phyloP scores from a whole-genome alignment of 2,113 vertebrate genomes.

The Ondatra zibethicus region DNA sequence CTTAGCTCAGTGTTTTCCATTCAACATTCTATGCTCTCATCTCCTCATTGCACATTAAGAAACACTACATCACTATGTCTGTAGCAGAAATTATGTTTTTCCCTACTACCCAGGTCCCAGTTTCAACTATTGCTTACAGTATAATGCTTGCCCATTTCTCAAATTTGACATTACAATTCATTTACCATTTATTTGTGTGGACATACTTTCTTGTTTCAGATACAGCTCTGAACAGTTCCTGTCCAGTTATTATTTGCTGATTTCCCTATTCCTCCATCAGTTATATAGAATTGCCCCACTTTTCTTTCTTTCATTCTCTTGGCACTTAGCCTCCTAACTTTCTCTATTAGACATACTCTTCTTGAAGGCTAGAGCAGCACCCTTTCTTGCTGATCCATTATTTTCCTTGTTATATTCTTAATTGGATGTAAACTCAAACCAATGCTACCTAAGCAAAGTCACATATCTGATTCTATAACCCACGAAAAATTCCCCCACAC shows the following conservation, averaged over 20 bases:
- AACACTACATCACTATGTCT: not conserved
- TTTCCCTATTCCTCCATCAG: not conserved
- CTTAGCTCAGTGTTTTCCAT: not conserved
- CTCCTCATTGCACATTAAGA: not conserved
- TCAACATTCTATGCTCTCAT: not conserved
- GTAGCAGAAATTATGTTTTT: not conserved
- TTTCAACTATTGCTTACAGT: not conserved
- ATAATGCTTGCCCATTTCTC: not conserved
- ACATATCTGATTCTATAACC: not conserved
- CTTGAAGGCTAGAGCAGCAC: not conserved
- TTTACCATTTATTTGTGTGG: too few species aligned
- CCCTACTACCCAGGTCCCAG: not conserved
- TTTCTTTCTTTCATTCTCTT: not conserved
- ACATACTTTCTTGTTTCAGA: not conserved
- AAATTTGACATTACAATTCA: not conserved
- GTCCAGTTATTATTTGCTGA: not conserved
- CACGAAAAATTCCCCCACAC: not conserved
- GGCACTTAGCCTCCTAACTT: not conserved
- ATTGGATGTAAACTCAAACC: not conserved
- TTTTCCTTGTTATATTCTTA: not conserved
- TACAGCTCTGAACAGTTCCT: not conserved
- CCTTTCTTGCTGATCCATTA: not conserved
- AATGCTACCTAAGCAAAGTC: not conserved
- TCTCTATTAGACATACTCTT: not conserved
- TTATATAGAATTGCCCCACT: not conserved